A percentile compares a stretch with the other conserved stretches of the same genome.
Conservation (phyloP, 2,888 invertebrate genomes). For the Branchinecta sandiegonensis region DNA sequence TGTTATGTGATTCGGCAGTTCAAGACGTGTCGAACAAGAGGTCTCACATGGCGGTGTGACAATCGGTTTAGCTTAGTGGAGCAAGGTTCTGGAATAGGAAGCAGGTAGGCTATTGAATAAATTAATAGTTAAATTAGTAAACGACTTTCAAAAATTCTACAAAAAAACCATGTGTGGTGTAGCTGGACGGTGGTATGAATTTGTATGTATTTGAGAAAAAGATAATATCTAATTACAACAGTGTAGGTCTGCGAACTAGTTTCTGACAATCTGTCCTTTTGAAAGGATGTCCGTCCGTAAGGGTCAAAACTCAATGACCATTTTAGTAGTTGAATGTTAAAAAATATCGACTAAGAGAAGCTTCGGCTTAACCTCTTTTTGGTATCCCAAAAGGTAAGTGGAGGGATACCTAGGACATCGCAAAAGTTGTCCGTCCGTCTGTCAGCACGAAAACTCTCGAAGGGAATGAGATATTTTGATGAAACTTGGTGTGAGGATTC, state of each 20-base stretch:
- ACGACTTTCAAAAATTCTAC: too few relatives aligned
- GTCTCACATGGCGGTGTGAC: slow-evolving; percentile 9
- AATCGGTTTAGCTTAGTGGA: not conserved
- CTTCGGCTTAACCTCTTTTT: not conserved
- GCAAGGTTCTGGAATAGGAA: not conserved
- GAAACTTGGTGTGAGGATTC: too few relatives aligned
- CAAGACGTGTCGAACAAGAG: slow-evolving; percentile 8
- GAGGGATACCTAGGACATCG: too few relatives aligned
- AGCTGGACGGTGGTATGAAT: too few relatives aligned
- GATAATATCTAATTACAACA: too few relatives aligned
- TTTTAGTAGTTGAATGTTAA: too few relatives aligned
- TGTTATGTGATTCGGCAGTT: slow-evolving; percentile 1
- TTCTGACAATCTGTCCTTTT: slow-evolving; percentile 7
- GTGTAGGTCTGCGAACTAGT: too few relatives aligned
- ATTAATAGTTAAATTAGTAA: not conserved
- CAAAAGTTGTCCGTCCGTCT: too few relatives aligned
- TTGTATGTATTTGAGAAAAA: too few relatives aligned
- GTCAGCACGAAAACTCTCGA: too few relatives aligned
- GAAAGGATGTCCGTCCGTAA: slow-evolving; percentile 12
- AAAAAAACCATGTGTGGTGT: too few relatives aligned
- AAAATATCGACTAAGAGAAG: not conserved
- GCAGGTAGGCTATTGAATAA: not conserved
- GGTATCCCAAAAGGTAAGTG: not conserved
- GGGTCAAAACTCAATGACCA: slow-evolving; percentile 11
- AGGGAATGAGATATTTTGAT: too few relatives aligned